Evolutionary conservation across 2,888 invertebrate species (phyloP).

Genomic region (Craniophora ligustri): DNA sequence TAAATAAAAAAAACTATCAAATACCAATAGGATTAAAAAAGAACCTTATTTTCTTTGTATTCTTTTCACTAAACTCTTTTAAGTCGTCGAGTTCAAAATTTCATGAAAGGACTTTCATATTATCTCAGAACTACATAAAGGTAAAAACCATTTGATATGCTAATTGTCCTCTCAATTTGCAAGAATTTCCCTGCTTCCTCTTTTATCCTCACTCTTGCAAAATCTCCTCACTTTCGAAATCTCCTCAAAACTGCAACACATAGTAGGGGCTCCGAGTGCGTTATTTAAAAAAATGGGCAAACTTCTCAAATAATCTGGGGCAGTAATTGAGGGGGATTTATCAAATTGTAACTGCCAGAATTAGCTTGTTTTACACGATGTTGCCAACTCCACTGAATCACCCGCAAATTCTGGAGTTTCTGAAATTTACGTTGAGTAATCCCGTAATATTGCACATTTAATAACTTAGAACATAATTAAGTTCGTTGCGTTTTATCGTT

Average conservation of each 20-base stretch:
- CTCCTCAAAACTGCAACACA: neutral
- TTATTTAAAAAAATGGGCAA: slow-evolving; percentile 39
- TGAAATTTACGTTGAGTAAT: slow-evolving; percentile 10
- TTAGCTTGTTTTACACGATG: slow-evolving; percentile 41
- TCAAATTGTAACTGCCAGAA: slow-evolving; percentile 41
- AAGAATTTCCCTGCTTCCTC: too few species aligned
- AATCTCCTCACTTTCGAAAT: slow-evolving; percentile 1
- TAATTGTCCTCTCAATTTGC: too few species aligned
- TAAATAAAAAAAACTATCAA: too few species aligned
- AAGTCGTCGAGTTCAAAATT: too few species aligned
- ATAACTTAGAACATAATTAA: slow-evolving; percentile 1
- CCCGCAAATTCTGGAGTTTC: slow-evolving; percentile 12
- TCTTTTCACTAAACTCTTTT: too few species aligned
- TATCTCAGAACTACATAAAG: too few species aligned
- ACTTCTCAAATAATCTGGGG: slow-evolving; percentile 43
- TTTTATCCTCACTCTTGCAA: too few species aligned
- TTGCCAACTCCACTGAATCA: slow-evolving; percentile 31
- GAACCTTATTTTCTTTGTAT: too few species aligned
- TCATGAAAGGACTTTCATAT: too few species aligned
- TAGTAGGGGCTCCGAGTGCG: slow-evolving; percentile 13
- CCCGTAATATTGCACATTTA: slow-evolving; percentile 18
- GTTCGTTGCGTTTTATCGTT: neutral
- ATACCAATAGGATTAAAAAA: too few species aligned
- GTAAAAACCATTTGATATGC: too few species aligned
- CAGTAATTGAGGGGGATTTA: slow-evolving; percentile 44